Evolutionary conservation across 2,888 invertebrate species (phyloP).

Genomic region (Heterodera filipjevi): DNA sequence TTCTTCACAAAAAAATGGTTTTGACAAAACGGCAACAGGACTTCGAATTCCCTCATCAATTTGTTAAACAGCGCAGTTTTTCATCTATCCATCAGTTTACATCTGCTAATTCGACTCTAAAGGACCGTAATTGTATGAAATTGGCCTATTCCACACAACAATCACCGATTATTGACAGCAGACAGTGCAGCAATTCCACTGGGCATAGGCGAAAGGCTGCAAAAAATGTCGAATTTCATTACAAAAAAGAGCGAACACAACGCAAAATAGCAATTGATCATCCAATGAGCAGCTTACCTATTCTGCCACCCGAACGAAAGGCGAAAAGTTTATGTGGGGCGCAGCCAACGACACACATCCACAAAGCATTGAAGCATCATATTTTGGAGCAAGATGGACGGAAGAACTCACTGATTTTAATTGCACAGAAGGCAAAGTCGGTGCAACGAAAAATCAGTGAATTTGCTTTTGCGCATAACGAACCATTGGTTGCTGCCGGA

Average conservation of each 20-base stretch:
- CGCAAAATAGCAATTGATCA: slow-evolving; percentile 5
- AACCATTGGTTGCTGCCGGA: slow-evolving; percentile 1
- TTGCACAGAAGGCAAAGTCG: slow-evolving; percentile 24
- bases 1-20: not conserved
- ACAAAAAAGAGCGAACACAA: no score
- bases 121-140: not conserved
- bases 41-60: slow-evolving; percentile 8
- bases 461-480: slow-evolving; percentile 15
- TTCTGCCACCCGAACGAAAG: not conserved
- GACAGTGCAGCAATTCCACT: not conserved
- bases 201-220: not conserved
- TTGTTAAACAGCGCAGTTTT: slow-evolving; percentile 25
- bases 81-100: slow-evolving; percentile 16
- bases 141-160: not conserved
- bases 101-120: not conserved
- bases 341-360: not conserved
- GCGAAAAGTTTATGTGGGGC: slow-evolving; percentile 1
- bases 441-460: slow-evolving; percentile 23
- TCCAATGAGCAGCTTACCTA: not conserved
- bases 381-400: slow-evolving; percentile 9
- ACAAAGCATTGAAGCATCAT: not conserved
- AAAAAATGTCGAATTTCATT: not conserved
- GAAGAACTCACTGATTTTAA: slow-evolving; percentile 18
- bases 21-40: not conserved
- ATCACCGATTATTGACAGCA: not conserved